These are phyloP conservation scores for Eupithecia tripunctaria DNA, from an alignment of 2,888 invertebrate genomes.

Conservation along the genomic window DNA sequence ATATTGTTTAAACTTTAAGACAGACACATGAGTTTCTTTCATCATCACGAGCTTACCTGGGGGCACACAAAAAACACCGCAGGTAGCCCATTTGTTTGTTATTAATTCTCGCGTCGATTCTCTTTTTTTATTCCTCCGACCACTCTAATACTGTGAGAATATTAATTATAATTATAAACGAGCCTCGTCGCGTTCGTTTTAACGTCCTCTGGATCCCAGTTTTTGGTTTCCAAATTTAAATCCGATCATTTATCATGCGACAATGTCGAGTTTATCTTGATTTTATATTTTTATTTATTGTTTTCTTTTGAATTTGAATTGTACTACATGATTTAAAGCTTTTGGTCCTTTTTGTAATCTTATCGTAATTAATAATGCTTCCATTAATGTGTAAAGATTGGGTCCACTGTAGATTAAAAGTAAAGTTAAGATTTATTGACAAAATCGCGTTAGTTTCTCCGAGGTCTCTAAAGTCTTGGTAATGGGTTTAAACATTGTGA, in stretches of 20 bases:
- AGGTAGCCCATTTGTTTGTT: slow-evolving; percentile 85
- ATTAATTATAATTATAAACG: slow-evolving; percentile 85
- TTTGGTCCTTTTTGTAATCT: slow-evolving; percentile 40
- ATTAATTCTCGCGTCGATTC: slow-evolving; percentile 84
- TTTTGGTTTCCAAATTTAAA: slow-evolving; percentile 79
- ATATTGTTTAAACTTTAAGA: slow-evolving; percentile 82
- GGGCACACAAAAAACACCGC: slow-evolving; percentile 81
- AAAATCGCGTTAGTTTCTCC: slow-evolving; percentile 15
- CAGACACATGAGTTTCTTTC: slow-evolving; percentile 80
- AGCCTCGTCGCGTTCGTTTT: slow-evolving; percentile 77
- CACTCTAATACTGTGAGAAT: slow-evolving; percentile 83
- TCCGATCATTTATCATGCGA: slow-evolving; percentile 83
- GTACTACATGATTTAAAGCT: slow-evolving; percentile 53
- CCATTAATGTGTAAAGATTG: slow-evolving; percentile 20
- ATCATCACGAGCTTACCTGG: slow-evolving; percentile 79
- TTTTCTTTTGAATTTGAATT: slow-evolving; percentile 44
- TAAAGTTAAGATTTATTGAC: slow-evolving; percentile 21
- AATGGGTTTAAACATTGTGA: neutral
- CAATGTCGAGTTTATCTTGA: slow-evolving; percentile 79
- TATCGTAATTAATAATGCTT: slow-evolving; percentile 32
- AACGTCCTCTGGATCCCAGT: slow-evolving; percentile 69
- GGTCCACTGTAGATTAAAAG: neutral
- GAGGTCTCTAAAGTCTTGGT: neutral
- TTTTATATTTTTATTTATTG: slow-evolving; percentile 60
- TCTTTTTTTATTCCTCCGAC: slow-evolving; percentile 73